Evolutionary conservation across 2,113 vertebrate genomes (phyloP).

Genomic region (Daubentonia madagascariensis): DNA sequence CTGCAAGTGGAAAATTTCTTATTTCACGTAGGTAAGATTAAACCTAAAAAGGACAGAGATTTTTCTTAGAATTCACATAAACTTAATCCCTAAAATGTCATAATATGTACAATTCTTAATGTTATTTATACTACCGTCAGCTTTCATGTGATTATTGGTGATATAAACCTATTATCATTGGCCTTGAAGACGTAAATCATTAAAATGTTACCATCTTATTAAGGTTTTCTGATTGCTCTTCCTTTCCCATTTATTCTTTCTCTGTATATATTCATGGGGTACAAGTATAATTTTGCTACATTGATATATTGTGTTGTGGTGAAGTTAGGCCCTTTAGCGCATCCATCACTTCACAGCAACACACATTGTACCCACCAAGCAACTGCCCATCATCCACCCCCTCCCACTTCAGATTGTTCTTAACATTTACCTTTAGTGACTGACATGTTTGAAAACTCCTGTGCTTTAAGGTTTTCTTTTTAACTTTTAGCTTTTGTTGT

Average conservation of each 20-base stretch:
- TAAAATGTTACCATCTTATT: not conserved
- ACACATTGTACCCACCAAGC: too few species aligned
- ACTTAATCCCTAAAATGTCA: not conserved
- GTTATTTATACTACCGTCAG: not conserved
- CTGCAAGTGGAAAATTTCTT: not conserved
- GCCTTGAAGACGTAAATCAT: not conserved
- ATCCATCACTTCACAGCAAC: too few species aligned
- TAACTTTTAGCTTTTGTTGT: not conserved
- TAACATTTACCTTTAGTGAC: not conserved
- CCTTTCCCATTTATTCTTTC: too few species aligned
- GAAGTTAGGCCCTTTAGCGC: too few species aligned
- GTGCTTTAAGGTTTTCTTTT: not conserved
- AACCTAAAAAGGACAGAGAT: not conserved
- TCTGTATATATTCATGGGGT: too few species aligned
- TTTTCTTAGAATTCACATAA: not conserved
- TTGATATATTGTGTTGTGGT: too few species aligned
- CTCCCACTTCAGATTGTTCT: not conserved
- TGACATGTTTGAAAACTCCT: not conserved
- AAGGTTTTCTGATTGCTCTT: not conserved
- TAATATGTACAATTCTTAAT: not conserved
- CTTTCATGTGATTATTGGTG: not conserved
- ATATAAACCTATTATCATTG: not conserved
- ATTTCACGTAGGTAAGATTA: not conserved
- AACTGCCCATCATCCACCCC: too few species aligned
- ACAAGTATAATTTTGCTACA: too few species aligned